These are phyloP conservation scores for Porites lobata DNA, from an alignment of 92 coral and sea anemone species.

Conservation along the genomic window DNA sequence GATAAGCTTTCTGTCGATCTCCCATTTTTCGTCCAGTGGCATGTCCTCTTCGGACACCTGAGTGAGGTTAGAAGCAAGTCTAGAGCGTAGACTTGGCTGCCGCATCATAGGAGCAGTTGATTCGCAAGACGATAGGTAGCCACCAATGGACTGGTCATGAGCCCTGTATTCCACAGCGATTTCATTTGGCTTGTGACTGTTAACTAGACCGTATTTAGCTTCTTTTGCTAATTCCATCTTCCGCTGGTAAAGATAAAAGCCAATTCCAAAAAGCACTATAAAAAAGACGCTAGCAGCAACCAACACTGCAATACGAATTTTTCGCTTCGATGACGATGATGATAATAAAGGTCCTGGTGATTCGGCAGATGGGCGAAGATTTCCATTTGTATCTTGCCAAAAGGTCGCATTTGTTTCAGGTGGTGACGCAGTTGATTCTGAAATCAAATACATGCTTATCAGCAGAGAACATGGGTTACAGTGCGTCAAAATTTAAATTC, in stretches of 20 bases:
- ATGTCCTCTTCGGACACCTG: slow-evolving; percentile 87
- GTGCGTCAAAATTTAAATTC: no score
- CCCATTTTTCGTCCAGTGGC: slow-evolving; percentile 96
- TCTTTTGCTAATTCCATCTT: slow-evolving; percentile 8
- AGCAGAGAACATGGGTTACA: no score
- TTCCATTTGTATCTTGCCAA: no score
- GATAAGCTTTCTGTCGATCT: slow-evolving; percentile 83
- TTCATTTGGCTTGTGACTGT: slow-evolving; percentile 39
- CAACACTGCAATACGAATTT: not conserved
- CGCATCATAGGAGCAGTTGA: slow-evolving; percentile 73
- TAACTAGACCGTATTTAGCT: slow-evolving; percentile 28
- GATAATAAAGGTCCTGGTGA: no score
- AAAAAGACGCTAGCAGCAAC: not conserved
- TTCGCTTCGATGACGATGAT: slow-evolving; percentile 10
- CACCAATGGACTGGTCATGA: slow-evolving; percentile 69
- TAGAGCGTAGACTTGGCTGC: slow-evolving; percentile 54
- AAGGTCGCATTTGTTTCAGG: no score
- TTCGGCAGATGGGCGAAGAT: no score
- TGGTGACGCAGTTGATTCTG: no score
- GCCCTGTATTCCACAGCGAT: slow-evolving; percentile 60
- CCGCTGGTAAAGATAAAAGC: slow-evolving; percentile 1
- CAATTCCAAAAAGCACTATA: slow-evolving; percentile 1
- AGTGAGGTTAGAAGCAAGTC: slow-evolving; percentile 74
- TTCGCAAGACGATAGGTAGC: slow-evolving; percentile 79
- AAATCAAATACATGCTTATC: no score